Evolutionary conservation across 2,113 vertebrate species (phyloP), one percentile per base, ranked within the genome.

Genomic region (Butorides virescens): DNA sequence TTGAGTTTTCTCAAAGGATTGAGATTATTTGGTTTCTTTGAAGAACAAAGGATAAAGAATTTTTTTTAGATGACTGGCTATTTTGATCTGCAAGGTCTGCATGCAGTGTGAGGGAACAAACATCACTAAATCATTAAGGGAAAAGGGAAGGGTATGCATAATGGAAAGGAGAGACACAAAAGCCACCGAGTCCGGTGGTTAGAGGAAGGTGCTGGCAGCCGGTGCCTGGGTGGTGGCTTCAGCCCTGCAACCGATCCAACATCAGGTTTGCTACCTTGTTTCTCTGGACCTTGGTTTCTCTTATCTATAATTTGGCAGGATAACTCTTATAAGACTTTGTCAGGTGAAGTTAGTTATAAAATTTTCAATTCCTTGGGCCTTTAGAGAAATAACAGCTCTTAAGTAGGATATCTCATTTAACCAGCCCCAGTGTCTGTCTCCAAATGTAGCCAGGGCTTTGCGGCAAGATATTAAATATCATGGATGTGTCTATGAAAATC

Each of bases 1-100:
- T 97, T 97, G 97, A 97, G 97, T 96, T 97, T 92, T 97, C 97
- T 97, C 96, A 97, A 95, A 97, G 95, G 96, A 97, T 96, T 32
- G 95, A 97, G 96, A 97, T 97, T 96, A 97, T 97, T 97, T 97
- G 95, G 96, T 87, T 97, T 80, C 97, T 97, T 97, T 97, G 97
- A 97, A 97, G 97, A 97, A 97, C 97, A 97, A 97, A 97, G 97
- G 95, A 80, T 19, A 21, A 68, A 65, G 95, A 93, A 89, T 94
- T 97, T 97, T 97, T 97, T 96, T 94, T 91, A 96, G 97, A 97
- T 97, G 96, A 78, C 97, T 97, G 97, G 97, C 96, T 97, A 97
- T 97, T 97, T 97, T 97, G 96, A 97, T 97, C 97, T 96, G 95
- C 92, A 58, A 96, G 97, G 94, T 96, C 96, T 97, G 96, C 2